Conservation (phyloP, 1,140 invertebrate species). For the Bombus difficillimus region DNA sequence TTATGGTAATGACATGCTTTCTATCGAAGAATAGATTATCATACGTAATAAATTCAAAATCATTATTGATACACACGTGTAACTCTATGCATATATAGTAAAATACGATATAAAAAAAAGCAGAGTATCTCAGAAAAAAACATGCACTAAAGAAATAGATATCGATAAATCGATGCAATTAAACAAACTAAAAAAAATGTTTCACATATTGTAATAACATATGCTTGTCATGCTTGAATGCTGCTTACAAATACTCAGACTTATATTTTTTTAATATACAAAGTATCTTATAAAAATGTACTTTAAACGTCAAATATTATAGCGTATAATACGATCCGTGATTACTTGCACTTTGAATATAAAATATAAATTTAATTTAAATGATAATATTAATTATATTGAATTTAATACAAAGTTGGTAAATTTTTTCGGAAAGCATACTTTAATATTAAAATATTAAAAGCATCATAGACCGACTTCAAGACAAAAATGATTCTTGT, state of each 20-base stretch:
- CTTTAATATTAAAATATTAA: no score
- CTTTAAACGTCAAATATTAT: background rate
- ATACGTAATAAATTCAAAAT: background rate
- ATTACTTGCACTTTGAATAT: no score
- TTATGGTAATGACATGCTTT: background rate
- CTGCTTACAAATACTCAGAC: background rate
- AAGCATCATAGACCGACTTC: background rate
- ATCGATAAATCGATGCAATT: background rate
- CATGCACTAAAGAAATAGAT: background rate
- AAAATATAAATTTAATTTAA: no score
- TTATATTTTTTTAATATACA: background rate
- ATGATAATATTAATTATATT: background rate
- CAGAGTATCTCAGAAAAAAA: background rate
- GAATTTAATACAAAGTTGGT: background rate
- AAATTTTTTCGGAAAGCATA: background rate
- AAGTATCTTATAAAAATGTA: background rate
- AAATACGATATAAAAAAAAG: background rate
- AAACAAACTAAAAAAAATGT: background rate
- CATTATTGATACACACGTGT: background rate
- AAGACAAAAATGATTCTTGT: conserved; percentile 22
- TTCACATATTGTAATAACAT: background rate
- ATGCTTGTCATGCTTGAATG: background rate
- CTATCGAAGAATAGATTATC: background rate
- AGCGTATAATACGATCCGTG: background rate
- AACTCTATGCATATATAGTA: no score